phyloP scores from a whole-genome alignment of 2,888 invertebrate genomes.

The Ormia ochracea region DNA sequence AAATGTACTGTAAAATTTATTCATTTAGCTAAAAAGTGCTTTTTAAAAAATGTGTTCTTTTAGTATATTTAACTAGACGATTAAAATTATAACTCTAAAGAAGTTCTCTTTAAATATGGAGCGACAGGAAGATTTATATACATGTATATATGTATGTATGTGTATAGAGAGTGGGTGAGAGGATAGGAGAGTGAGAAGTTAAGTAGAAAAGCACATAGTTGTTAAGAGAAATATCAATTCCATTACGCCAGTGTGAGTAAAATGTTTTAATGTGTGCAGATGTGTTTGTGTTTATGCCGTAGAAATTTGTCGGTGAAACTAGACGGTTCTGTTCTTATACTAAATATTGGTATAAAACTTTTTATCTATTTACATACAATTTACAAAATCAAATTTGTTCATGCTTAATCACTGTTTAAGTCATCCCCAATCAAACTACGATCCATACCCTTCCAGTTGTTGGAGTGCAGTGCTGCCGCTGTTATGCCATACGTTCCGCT shows the following conservation, averaged over 20 bases:
- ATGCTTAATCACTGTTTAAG: slow-evolving; percentile 68
- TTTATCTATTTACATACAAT: slow-evolving; percentile 46
- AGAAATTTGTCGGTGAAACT: slow-evolving; percentile 2
- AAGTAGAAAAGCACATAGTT: no score
- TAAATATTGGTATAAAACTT: background rate
- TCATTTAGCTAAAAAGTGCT: slow-evolving; percentile 23
- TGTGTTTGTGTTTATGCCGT: background rate
- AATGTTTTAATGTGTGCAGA: background rate
- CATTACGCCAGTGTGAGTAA: slow-evolving; percentile 45
- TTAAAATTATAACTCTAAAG: background rate
- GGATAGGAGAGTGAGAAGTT: background rate
- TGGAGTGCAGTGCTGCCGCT: slow-evolving; percentile 66
- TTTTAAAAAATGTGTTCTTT: slow-evolving; percentile 33
- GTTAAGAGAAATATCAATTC: slow-evolving; percentile 59
- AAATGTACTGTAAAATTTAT: slow-evolving; percentile 1
- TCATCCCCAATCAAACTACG: slow-evolving; percentile 68
- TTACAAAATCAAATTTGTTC: slow-evolving; percentile 29
- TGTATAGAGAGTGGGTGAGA: background rate
- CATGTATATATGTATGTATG: no score
- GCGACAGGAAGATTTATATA: no score
- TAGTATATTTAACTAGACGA: slow-evolving; percentile 20
- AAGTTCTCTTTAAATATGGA: background rate
- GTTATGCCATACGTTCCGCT: slow-evolving; percentile 66
- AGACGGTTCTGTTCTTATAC: slow-evolving; percentile 26
- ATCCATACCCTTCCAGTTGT: slow-evolving; percentile 69